Conservation (phyloP, 2,797 vertebrate species). For the Triplophysa yarkandensis region DNA sequence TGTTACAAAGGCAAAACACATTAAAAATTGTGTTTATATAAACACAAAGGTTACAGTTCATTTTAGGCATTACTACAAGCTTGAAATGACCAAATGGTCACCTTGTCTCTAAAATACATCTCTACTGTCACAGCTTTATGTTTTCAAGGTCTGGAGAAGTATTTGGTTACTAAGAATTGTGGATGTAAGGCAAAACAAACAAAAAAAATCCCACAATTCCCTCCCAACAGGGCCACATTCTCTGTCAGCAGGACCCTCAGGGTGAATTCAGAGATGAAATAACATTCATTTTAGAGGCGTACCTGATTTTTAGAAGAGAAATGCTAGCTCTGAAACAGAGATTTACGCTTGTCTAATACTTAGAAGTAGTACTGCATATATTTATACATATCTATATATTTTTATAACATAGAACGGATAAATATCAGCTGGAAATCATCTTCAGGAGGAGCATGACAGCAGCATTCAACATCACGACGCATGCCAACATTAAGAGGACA, state of each 20-base stretch:
- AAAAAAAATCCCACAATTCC: constrained; percentile 38
- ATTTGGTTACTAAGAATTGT: constrained; percentile 41
- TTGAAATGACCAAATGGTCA: constrained; percentile 3
- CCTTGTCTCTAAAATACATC: constrained; percentile 27
- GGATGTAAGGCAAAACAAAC: constrained; percentile 47
- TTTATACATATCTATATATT: background rate
- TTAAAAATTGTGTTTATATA: constrained; percentile 1
- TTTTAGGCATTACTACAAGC: constrained; percentile 25
- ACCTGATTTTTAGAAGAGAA: constrained; percentile 32
- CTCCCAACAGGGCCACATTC: constrained; percentile 2
- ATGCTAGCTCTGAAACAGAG: constrained; percentile 53
- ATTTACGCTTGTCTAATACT: constrained; percentile 70
- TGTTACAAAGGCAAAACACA: background rate
- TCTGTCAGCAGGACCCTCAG: background rate
- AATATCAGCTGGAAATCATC: constrained; percentile 9
- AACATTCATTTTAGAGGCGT: constrained; percentile 38
- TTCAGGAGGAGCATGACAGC: constrained; percentile 1
- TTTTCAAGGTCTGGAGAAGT: constrained; percentile 53
- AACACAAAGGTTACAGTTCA: constrained; percentile 12
- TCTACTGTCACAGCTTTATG: constrained; percentile 70
- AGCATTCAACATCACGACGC: constrained; percentile 17
- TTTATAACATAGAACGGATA: constrained; percentile 22
- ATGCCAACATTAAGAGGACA: background rate
- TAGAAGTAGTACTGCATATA: constrained; percentile 59
- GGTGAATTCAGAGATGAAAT: background rate